phyloP scores from a whole-genome alignment of 2,888 invertebrate genomes.

The Cataglyphis cursor region DNA sequence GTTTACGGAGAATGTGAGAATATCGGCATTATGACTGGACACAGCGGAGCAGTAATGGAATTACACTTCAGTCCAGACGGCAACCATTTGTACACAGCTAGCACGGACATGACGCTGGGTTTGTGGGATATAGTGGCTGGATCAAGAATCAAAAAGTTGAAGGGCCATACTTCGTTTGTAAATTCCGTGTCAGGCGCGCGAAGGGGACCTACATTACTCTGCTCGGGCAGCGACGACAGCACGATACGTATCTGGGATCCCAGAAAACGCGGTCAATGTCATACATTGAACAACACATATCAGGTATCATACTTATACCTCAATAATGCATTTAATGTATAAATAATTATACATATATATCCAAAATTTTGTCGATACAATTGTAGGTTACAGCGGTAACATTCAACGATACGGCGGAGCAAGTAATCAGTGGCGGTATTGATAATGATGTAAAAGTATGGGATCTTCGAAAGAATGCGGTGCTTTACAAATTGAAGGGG shows the following conservation, averaged over 20 bases:
- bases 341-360: not conserved
- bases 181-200: conserved; percentile 92
- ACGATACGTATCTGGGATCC: conserved; percentile 97
- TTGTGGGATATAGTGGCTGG: conserved; percentile 98
- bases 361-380: not conserved
- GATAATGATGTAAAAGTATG: conserved; percentile 99
- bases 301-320: conserved; percentile 87
- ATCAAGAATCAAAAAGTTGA: conserved; percentile 95
- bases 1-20: conserved; percentile 99
- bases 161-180: conserved; percentile 93
- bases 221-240: conserved; percentile 98
- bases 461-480: conserved; percentile 96
- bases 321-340: not conserved
- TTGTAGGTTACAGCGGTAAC: conserved; percentile 92
- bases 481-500: conserved; percentile 95
- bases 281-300: conserved; percentile 91
- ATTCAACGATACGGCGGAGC: conserved; percentile 98
- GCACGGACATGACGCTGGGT: conserved; percentile 97
- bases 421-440: conserved; percentile 97
- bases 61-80: conserved; percentile 95
- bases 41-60: conserved; percentile 98
- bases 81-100: conserved; percentile 94
- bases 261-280: conserved; percentile 93
- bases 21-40: conserved; percentile 96
- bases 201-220: conserved; percentile 95